Evolutionary conservation across 2,797 vertebrate genomes (phyloP), one percentile per base, ranked within the genome.

Genomic region (Anguilla anguilla): DNA sequence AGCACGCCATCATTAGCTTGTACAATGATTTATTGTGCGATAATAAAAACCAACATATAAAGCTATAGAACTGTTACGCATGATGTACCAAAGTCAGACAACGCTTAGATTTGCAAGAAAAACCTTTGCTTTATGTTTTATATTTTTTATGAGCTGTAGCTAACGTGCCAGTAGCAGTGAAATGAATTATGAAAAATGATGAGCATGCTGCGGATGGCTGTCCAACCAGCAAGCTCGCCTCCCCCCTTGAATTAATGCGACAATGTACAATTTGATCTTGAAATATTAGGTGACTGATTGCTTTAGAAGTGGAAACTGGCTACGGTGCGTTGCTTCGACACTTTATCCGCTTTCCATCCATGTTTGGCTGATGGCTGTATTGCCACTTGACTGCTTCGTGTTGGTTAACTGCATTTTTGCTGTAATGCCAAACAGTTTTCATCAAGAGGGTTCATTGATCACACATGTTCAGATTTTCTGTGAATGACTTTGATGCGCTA

Each of bases 71-170:
- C 43, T 87, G 77, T 53, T 28, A 51, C 25, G 19, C 87, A 69
- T 83, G 19, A 31, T 67, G 10, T 46, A 28, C 81, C 81, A 49
- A 69, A 83, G n/a, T 83, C 13, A 69, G 51, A 87, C 79, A 83
- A 43, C 53, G 53, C 82, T 51, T 84, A 15, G 28, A 25, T n/a
- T 84, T 13, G 9, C 49, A 49, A 51, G 19, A 81, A 43, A 28
- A 28, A 31, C n/a, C n/a, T 28, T 67, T 46, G 11, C 51, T 19
- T 81, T 0, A 81, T 49, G 46, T 39, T 39, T 39, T 39, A 39
- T 39, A 39, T 39, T 39, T 39, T 19, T 81, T 0, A 81, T 49
- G 46, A 39, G 22, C 15, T 49, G 77, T 81, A 49, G 22, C 19
- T 81, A 81, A 43, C 46, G 46, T 81, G 46, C 43, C 15, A 25